phyloP scores from a whole-genome alignment of 1,140 invertebrate species.

The Aphelinus atriplicis region DNA sequence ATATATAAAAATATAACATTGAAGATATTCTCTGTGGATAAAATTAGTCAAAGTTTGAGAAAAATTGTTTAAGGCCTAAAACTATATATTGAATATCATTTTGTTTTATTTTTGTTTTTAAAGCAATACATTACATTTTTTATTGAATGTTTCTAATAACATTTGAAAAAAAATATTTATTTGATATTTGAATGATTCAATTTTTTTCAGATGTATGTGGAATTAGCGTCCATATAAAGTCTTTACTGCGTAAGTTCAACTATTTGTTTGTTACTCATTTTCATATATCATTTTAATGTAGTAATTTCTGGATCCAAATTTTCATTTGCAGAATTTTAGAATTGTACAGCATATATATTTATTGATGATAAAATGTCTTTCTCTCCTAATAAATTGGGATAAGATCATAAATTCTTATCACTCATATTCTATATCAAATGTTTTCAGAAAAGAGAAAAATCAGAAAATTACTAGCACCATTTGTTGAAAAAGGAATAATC shows the following conservation, averaged over 20 bases:
- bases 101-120: neutral
- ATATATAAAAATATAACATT: no score
- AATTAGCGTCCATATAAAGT: neutral
- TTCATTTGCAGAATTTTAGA: no score
- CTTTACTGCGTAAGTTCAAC: conserved; percentile 5
- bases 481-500: conserved; percentile 13
- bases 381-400: no score
- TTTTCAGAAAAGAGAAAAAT: conserved; percentile 8
- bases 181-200: no score
- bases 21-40: no score
- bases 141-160: neutral
- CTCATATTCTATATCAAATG: neutral
- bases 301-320: neutral
- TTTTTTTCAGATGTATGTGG: neutral
- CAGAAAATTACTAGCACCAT: conserved; percentile 9
- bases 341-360: no score
- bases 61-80: neutral
- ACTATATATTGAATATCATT: neutral
- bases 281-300: neutral
- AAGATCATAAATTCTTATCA: no score
- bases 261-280: no score
- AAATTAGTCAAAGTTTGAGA: neutral
- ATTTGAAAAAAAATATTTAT: no score
- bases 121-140: neutral
- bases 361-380: no score